phyloP scores from a whole-genome alignment of 2,113 vertebrate species.

The Eptesicus fuscus region DNA sequence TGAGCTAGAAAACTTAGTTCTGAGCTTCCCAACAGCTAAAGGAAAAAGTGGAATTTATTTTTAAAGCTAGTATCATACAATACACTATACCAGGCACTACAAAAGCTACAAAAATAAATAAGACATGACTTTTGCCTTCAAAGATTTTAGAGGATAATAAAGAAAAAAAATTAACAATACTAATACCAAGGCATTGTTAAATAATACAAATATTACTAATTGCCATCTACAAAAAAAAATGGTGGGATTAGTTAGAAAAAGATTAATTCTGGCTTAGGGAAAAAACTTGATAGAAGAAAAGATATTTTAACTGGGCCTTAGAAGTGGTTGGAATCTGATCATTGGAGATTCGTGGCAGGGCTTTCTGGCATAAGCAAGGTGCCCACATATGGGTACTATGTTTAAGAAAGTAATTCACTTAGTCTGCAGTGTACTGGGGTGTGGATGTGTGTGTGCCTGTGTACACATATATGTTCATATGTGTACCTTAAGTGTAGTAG shows the following conservation, averaged over 20 bases:
- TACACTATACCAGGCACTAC: neutral
- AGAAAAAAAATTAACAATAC: neutral
- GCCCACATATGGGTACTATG: neutral
- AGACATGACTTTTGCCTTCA: neutral
- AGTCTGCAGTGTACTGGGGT: neutral
- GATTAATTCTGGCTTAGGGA: neutral
- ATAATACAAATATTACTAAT: neutral
- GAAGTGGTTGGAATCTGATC: neutral
- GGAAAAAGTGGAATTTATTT: neutral
- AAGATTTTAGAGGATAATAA: neutral
- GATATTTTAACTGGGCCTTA: neutral
- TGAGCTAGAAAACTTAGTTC: neutral
- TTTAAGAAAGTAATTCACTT: neutral
- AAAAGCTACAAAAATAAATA: neutral
- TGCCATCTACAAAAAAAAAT: neutral
- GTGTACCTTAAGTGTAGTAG: neutral
- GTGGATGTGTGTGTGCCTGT: rapidly evolving
- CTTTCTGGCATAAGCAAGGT: neutral
- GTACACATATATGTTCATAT: neutral
- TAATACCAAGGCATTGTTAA: neutral
- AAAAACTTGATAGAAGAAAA: neutral
- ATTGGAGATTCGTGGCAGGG: neutral
- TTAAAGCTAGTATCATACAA: neutral
- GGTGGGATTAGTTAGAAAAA: neutral
- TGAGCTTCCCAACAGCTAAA: neutral